These are phyloP conservation scores for Nymphicus hollandicus DNA, from an alignment of 2,113 vertebrate genomes.

Conservation along the genomic window DNA sequence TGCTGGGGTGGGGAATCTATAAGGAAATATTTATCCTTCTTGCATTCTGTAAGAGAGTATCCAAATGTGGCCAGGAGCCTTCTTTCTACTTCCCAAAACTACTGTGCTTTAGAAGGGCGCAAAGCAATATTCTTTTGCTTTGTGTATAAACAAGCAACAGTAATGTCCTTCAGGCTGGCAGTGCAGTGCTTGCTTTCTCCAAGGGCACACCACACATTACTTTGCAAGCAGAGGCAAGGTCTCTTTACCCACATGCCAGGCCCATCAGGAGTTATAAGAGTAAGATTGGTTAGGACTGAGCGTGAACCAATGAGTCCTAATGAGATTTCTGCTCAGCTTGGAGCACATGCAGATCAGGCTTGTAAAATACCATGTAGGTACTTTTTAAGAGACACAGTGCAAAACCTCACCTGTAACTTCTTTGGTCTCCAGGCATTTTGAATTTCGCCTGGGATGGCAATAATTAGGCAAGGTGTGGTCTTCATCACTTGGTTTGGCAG, in stretches of 20 bases:
- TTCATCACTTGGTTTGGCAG: background rate
- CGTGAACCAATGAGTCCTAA: background rate
- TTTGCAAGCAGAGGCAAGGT: background rate
- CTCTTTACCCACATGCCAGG: background rate
- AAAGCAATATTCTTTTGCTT: background rate
- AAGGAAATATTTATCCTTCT: background rate
- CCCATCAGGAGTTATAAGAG: background rate
- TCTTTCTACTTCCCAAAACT: background rate
- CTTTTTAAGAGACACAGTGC: background rate
- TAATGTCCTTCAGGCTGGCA: background rate
- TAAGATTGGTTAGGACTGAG: background rate
- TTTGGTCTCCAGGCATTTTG: background rate
- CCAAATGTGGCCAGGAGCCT: background rate
- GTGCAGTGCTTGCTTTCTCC: accelerated
- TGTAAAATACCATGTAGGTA: background rate
- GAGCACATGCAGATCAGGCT: background rate
- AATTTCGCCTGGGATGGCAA: background rate
- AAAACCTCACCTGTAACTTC: background rate
- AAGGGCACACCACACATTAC: background rate
- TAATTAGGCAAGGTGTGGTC: background rate
- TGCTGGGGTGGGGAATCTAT: background rate
- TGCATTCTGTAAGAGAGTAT: background rate
- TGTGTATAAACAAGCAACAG: background rate
- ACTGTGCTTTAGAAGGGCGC: background rate
- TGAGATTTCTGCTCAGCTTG: background rate